Base-by-base conservation (phyloP, 2,888 invertebrate genomes). In the Latheticus oryzae region DNA sequence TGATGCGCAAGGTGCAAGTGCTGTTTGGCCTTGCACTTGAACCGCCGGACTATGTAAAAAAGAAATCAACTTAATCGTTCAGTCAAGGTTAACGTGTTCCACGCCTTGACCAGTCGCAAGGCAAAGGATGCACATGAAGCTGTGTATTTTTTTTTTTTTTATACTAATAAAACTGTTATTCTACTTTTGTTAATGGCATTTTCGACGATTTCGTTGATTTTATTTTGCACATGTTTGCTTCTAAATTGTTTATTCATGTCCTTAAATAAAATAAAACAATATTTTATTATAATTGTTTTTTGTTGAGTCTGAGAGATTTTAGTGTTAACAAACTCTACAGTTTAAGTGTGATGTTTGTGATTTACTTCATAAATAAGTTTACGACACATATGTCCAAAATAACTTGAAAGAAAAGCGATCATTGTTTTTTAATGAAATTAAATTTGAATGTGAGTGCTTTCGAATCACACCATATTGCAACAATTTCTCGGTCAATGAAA, bases 11-110 rank as follows among this genome's bases (percentile, higher is more conserved):
- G 57, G 56, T 59, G 61, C 58, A 64, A 60, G 59, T 58, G 57
- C 52, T 62, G 64, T 52, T 62, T 71, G 70, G 68, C 75, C 74
- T 74, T 75, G 75, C 73, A 75, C 75, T 75, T 75, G 75, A 75
- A 74, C 75, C 67, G 63, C 59, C 62, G 62, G 53, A 28, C 23
- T 17, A 23, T 21, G 11, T 9, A 47, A 32, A 48, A 54, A 53
- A 58, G 38, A 52, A 42, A 13, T 16, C 23, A 40, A 26, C n/a
- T 26, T 15, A 51, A 33, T 40, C 15, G 62, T 38, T 60, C 62
- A 64, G 66, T 68, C 70, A 68, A 69, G 70, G 70, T 57, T 50
- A 42, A 56, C 56, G 30, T 40, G 50, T 56, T 56, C 56, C 56
- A 56, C 56, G 63, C 61, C 66, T 67, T 58, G 61, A 56, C 55